phyloP scores from a whole-genome alignment of 2,113 vertebrate genomes.

The Oncorhynchus kisutch region DNA sequence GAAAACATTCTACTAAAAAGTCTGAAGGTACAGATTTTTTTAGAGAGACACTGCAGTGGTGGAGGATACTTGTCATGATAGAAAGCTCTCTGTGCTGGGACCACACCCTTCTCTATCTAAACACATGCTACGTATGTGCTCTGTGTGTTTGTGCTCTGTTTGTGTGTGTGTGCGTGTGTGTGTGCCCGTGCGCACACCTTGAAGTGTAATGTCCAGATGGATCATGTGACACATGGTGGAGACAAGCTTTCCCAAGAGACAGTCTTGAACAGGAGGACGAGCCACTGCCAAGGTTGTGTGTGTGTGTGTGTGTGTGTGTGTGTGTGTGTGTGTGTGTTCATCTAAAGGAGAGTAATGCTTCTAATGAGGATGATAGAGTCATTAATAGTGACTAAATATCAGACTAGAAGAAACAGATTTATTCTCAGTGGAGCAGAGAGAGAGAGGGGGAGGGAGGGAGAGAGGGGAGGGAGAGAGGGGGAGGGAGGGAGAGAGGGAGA shows the following conservation, averaged over 20 bases:
- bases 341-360: constrained; percentile 5
- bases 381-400: constrained; percentile 12
- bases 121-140: constrained; percentile 14
- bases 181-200: constrained; percentile 31
- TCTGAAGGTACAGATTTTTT: constrained; percentile 26
- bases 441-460: not conserved
- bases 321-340: not conserved
- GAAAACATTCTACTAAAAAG: constrained; percentile 12
- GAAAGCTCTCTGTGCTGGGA: constrained; percentile 9
- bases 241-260: constrained; percentile 36
- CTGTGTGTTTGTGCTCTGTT: constrained; percentile 13
- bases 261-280: constrained; percentile 23
- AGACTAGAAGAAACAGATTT: constrained; percentile 3
- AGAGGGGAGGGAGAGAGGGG: not conserved
- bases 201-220: constrained; percentile 24
- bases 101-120: constrained; percentile 43
- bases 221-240: constrained; percentile 60
- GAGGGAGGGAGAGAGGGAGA: too few relatives aligned
- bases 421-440: not conserved
- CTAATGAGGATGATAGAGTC: constrained; percentile 7
- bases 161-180: constrained; percentile 6
- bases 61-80: constrained; percentile 30
- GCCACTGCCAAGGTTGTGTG: constrained; percentile 6
- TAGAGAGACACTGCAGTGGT: constrained; percentile 29
- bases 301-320: not conserved